phyloP scores from a whole-genome alignment of 2,888 invertebrate genomes.

The Villa cingulata region DNA sequence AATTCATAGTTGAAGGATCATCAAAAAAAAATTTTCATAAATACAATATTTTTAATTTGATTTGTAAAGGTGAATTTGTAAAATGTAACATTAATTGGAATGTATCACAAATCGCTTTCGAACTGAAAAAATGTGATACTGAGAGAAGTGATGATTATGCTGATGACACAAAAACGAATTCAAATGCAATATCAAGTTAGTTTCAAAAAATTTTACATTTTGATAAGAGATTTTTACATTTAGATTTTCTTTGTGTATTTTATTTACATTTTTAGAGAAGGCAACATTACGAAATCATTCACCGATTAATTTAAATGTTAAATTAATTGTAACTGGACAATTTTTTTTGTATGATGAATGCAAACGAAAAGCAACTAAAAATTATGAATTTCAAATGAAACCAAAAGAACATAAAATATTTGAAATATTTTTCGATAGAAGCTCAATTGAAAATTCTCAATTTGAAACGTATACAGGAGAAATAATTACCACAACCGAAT shows the following conservation, averaged over 20 bases:
- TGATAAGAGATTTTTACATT: background rate
- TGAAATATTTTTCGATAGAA: conserved; percentile 4
- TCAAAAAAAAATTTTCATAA: background rate
- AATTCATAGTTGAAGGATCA: conserved; percentile 3
- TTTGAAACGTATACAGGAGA: conserved; percentile 5
- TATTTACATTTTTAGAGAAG: no score
- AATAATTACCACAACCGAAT: background rate
- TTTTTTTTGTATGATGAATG: conserved; percentile 3
- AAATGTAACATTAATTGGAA: conserved; percentile 2
- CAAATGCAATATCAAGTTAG: background rate
- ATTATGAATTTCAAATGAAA: conserved; percentile 1
- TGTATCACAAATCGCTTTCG: background rate
- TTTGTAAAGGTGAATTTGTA: conserved; percentile 2
- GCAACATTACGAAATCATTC: background rate
- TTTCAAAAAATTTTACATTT: background rate
- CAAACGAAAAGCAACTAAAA: background rate
- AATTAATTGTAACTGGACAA: conserved; percentile 2
- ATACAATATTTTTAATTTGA: background rate
- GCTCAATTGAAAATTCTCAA: background rate
- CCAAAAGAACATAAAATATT: conserved; percentile 2
- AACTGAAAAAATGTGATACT: background rate
- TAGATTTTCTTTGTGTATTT: background rate
- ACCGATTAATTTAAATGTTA: background rate
- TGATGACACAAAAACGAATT: background rate
- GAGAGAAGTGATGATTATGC: no score